phyloP scores from a whole-genome alignment of 2,113 vertebrate genomes.

The Python bivittatus region DNA sequence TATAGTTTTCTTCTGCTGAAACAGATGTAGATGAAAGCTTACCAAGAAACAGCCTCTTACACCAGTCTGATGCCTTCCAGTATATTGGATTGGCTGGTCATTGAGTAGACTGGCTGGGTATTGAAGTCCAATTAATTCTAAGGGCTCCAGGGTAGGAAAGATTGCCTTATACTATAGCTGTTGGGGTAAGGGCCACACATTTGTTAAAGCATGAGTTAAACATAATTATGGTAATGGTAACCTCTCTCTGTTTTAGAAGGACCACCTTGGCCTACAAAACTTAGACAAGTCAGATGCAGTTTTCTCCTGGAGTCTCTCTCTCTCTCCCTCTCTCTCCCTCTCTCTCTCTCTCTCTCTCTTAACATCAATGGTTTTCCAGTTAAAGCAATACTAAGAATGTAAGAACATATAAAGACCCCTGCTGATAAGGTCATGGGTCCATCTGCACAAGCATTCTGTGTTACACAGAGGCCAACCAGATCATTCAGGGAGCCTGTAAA shows the following conservation, averaged over 20 bases:
- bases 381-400: background rate
- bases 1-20: background rate
- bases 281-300: background rate
- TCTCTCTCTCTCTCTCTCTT: background rate
- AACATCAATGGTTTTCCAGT: background rate
- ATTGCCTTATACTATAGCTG: background rate
- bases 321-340: background rate
- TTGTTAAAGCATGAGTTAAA: background rate
- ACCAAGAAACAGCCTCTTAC: background rate
- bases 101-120: background rate
- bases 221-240: background rate
- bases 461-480: background rate
- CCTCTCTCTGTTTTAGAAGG: background rate
- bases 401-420: background rate
- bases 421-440: background rate
- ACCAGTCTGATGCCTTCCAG: background rate
- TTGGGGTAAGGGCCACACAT: background rate
- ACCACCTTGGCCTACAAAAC: background rate
- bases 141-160: background rate
- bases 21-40: background rate
- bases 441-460: background rate
- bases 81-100: background rate
- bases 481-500: background rate
- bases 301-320: background rate
- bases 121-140: background rate